Conservation (phyloP, 2,888 invertebrate genomes). For the Brachypalpus laphriformis region DNA sequence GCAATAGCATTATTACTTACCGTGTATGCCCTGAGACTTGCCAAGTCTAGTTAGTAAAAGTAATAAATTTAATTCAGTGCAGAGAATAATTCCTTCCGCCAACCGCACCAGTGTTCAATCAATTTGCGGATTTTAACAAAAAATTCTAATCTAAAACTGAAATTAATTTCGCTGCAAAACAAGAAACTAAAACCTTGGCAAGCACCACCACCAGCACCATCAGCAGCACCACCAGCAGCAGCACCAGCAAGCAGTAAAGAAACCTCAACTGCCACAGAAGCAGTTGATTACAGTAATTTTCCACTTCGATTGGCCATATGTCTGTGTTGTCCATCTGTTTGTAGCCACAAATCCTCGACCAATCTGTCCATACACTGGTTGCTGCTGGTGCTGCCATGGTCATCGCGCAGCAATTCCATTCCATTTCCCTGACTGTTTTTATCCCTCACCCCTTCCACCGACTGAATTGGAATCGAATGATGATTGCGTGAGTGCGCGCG, state of each 20-base stretch:
- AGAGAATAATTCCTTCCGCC: background rate
- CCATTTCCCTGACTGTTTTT: background rate
- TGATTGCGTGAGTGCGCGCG: conserved; percentile 74
- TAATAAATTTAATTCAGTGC: background rate
- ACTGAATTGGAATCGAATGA: conserved; percentile 63
- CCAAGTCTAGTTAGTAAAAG: no score
- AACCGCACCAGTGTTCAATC: background rate
- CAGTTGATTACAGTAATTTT: conserved; percentile 74
- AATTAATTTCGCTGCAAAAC: conserved; percentile 33
- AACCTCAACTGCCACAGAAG: conserved; percentile 69
- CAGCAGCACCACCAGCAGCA: background rate
- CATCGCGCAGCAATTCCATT: conserved; percentile 34
- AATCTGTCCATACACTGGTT: conserved; percentile 57
- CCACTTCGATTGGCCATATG: conserved; percentile 72
- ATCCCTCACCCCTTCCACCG: background rate
- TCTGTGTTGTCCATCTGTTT: conserved; percentile 65
- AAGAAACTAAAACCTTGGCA: background rate
- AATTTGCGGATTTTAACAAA: background rate
- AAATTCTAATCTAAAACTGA: conserved; percentile 4
- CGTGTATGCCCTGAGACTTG: no score
- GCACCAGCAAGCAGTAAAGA: conserved; percentile 22
- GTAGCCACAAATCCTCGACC: conserved; percentile 71
- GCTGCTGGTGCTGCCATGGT: conserved; percentile 20
- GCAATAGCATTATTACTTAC: no score
- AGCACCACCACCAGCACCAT: background rate